phyloP scores from a whole-genome alignment of 2,113 vertebrate genomes.

The Passer montanus region DNA sequence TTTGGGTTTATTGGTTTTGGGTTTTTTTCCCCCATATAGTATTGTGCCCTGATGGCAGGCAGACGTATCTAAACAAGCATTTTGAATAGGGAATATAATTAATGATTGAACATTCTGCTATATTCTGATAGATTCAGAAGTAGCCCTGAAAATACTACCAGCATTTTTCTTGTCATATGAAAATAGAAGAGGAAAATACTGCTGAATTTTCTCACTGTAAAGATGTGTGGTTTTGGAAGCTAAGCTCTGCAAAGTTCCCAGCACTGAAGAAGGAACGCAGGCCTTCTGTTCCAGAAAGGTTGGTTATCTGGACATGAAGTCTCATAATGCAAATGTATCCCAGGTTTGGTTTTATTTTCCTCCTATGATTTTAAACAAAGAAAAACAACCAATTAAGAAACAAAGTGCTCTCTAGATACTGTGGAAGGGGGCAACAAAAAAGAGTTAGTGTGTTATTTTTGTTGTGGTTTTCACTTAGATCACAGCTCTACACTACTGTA shows the following conservation, averaged over 20 bases:
- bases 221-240: not conserved
- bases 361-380: not conserved
- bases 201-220: not conserved
- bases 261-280: not conserved
- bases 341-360: not conserved
- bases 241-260: not conserved
- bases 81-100: not conserved
- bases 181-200: not conserved
- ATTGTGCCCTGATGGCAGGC: not conserved
- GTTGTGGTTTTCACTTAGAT: not conserved
- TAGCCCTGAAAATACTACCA: not conserved
- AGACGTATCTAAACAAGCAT: not conserved
- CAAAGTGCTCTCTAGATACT: not conserved
- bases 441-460: not conserved
- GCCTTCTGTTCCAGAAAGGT: not conserved
- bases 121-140: not conserved
- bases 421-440: not conserved
- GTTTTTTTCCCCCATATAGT: rapidly evolving
- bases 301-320: not conserved
- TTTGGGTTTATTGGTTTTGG: not conserved
- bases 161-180: not conserved
- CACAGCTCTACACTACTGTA: not conserved
- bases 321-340: not conserved
- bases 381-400: not conserved
- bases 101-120: not conserved